Conservation (phyloP, 2,113 vertebrate species). For the Epinephelus lanceolatus region DNA sequence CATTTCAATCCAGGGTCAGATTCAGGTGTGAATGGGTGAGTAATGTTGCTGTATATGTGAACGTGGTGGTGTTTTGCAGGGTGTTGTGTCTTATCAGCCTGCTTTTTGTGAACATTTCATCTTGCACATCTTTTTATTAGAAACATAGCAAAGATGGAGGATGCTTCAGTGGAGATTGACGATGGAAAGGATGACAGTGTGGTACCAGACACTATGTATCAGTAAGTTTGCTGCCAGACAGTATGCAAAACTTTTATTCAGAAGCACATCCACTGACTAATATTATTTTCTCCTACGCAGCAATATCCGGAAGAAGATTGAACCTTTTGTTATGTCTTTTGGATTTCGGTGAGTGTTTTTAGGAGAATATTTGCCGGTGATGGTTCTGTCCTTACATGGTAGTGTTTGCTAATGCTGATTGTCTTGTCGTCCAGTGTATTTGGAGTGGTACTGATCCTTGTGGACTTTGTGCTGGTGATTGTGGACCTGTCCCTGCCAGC, state of each 20-base stretch:
- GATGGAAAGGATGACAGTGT: slow-evolving; percentile 84
- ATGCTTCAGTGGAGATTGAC: slow-evolving; percentile 88
- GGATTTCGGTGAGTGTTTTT: slow-evolving; percentile 90
- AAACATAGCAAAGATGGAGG: slow-evolving; percentile 79
- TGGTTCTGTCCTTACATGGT: background rate
- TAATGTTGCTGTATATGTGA: background rate
- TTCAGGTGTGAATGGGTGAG: slow-evolving; percentile 85
- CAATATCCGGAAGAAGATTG: slow-evolving; percentile 81
- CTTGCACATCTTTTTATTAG: slow-evolving; percentile 31
- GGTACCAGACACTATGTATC: slow-evolving; percentile 80
- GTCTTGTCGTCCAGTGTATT: slow-evolving; percentile 86
- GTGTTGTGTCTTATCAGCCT: fast-evolving
- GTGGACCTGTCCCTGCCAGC: slow-evolving; percentile 81
- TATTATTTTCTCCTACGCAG: slow-evolving; percentile 58
- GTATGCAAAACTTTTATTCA: background rate
- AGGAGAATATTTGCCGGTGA: background rate
- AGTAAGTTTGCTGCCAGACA: slow-evolving; percentile 80
- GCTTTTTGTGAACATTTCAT: background rate
- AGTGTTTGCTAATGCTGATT: background rate
- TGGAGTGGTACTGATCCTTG: slow-evolving; percentile 90
- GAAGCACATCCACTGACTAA: background rate
- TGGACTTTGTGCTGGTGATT: slow-evolving; percentile 89
- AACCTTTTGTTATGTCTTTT: slow-evolving; percentile 90
- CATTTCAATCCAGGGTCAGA: slow-evolving; percentile 84
- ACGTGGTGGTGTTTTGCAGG: background rate